Percentiles rank a stretch among this genome's conserved stretches.
Conservation (phyloP, 1,140 invertebrate genomes). For the Hirudo medicinalis region DNA sequence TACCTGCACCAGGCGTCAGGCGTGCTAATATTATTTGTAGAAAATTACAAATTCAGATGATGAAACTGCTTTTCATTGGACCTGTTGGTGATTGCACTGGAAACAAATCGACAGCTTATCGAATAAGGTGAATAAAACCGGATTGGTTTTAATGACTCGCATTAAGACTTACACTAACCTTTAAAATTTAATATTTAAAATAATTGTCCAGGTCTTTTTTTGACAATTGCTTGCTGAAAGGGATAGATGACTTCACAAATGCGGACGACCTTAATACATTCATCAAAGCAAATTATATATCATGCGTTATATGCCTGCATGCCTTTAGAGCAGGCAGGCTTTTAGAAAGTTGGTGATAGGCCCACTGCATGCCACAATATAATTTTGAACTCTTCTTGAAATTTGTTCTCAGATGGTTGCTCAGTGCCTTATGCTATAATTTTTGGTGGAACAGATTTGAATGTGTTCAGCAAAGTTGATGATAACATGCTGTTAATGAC, state of each 20-base stretch:
- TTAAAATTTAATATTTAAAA: neutral
- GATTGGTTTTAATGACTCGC: too few relatives aligned
- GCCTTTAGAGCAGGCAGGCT: neutral
- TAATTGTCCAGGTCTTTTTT: neutral
- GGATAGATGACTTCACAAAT: neutral
- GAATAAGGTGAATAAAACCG: too few relatives aligned
- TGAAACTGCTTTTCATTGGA: too few relatives aligned
- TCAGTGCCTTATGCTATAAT: constrained; percentile 8
- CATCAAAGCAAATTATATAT: constrained; percentile 2
- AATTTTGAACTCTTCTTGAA: neutral
- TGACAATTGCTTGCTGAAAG: constrained; percentile 7
- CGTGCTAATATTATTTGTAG: too few relatives aligned
- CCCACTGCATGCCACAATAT: neutral
- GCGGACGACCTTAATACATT: neutral
- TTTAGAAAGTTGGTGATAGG: neutral
- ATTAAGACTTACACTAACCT: neutral
- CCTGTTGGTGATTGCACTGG: too few relatives aligned
- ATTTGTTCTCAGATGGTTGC: constrained; percentile 4
- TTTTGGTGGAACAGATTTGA: constrained; percentile 12
- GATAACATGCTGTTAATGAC: neutral
- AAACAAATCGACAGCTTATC: too few relatives aligned
- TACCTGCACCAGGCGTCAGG: too few relatives aligned
- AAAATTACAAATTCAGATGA: too few relatives aligned
- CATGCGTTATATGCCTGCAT: constrained; percentile 5
- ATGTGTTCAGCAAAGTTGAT: constrained; percentile 1